These are phyloP conservation scores for Cyclina sinensis DNA, from an alignment of 1,140 invertebrate genomes.

Conservation along the genomic window DNA sequence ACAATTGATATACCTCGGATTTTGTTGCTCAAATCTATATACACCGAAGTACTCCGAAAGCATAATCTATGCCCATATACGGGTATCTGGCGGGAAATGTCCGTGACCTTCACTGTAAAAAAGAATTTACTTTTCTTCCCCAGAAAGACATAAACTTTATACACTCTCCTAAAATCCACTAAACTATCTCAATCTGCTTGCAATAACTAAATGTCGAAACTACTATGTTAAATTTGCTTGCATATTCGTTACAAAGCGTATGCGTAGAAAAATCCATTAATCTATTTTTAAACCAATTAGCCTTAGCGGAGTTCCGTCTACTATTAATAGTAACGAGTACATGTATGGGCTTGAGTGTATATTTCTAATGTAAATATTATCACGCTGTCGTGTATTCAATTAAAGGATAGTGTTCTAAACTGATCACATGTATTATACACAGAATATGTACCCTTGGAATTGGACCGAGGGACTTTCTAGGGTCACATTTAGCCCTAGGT, in stretches of 20 bases:
- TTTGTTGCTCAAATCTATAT: background rate
- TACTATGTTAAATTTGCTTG: background rate
- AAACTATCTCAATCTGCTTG: background rate
- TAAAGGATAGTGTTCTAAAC: slow-evolving; percentile 49
- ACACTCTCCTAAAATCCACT: background rate
- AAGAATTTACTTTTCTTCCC: background rate
- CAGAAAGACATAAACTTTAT: background rate
- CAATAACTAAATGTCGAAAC: background rate
- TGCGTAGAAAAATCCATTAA: slow-evolving; percentile 28
- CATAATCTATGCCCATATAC: slow-evolving; percentile 61
- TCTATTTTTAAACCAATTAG: slow-evolving; percentile 21
- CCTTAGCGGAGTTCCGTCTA: slow-evolving; percentile 34
- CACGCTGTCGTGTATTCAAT: slow-evolving; percentile 67
- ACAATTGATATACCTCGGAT: slow-evolving; percentile 23
- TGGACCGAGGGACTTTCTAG: slow-evolving; percentile 51
- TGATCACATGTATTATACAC: slow-evolving; percentile 66
- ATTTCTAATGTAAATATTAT: slow-evolving; percentile 64
- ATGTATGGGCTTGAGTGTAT: slow-evolving; percentile 66
- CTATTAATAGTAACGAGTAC: slow-evolving; percentile 60
- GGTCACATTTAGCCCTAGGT: slow-evolving; percentile 71
- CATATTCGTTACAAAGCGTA: background rate
- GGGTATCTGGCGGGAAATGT: slow-evolving; percentile 67
- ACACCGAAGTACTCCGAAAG: slow-evolving; percentile 54
- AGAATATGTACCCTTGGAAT: slow-evolving; percentile 65
- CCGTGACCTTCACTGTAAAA: slow-evolving; percentile 62